Base-by-base conservation (phyloP, 2,797 vertebrate species). In the Austrolebias charrua region DNA sequence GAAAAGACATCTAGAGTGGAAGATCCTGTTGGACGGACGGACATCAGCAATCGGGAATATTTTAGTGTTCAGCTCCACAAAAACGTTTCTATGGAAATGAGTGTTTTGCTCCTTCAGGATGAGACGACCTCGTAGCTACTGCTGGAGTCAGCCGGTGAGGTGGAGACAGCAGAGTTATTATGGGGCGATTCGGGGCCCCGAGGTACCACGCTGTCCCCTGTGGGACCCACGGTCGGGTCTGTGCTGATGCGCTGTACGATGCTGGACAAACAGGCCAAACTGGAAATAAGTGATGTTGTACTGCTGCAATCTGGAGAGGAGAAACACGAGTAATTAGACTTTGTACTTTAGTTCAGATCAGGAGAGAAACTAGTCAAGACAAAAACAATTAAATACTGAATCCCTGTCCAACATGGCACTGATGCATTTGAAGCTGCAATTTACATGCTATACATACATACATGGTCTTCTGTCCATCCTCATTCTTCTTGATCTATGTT, bases 181-280 rank as follows among this genome's bases (percentile, higher is more conserved):
- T 84, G 66, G 65, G 83, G 86, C 0, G 84, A 87, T 40, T 75
- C 88, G 1, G 82, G 76, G 31, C 83, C 88, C 31, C 42, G 78
- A 53, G 85, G 84, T 7, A 91, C 83, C 31, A 86, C 73, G 6
- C 84, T 65, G 67, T 86, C 85, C 0, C 82, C 84, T 0, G 29
- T 61, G 1, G 76, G 80, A 60, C 90, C 92, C 0, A 80, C 82
- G 1, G 91, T 88, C 0, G 64, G 53, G 46, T 95, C 94, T 2
- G 94, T 95, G 62, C 93, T 95, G 91, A 97, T 96, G 80, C 95
- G 91, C 89, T 96, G 90, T n/a, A 96, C 95, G 35, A 97, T 96
- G 90, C 94, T 96, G 51, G 95, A 95, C 73, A 96, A 90, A 73
- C 95, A 96, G 57, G 95, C 94, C 7, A 97, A 85, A 81, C 95